Conservation (phyloP, 2,888 invertebrate species). For the Prionchulus punctatus region DNA sequence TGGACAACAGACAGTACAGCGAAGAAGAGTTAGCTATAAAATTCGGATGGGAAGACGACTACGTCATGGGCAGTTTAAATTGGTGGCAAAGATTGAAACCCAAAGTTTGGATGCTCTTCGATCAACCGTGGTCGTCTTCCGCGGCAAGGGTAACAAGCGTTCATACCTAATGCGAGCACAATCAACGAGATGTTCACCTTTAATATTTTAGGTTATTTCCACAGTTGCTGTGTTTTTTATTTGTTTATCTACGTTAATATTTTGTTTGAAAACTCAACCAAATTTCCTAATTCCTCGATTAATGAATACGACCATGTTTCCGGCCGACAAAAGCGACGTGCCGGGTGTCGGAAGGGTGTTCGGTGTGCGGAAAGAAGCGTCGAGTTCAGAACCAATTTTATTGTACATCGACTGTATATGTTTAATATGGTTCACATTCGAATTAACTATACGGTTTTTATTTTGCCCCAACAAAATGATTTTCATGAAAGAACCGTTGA, state of each 20-base stretch:
- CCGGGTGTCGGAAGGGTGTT: background rate
- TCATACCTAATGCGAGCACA: no score
- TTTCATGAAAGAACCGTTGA: conserved; percentile 56
- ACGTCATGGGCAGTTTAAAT: conserved; percentile 40
- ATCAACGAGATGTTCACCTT: no score
- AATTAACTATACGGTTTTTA: conserved; percentile 65
- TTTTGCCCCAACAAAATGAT: conserved; percentile 53
- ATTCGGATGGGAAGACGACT: conserved; percentile 86
- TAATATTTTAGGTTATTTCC: conserved; percentile 75
- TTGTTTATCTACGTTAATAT: conserved; percentile 75
- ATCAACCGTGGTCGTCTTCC: conserved; percentile 94
- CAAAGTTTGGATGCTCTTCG: conserved; percentile 94
- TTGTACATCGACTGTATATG: conserved; percentile 77
- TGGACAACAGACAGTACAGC: conserved; percentile 92
- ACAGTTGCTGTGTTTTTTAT: conserved; percentile 82
- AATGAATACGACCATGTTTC: background rate
- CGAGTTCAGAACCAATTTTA: conserved; percentile 48
- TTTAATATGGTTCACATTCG: conserved; percentile 87
- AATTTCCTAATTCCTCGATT: conserved; percentile 68
- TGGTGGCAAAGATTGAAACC: conserved; percentile 87
- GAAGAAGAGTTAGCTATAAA: conserved; percentile 94
- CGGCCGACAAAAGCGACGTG: background rate
- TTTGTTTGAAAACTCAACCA: conserved; percentile 83
- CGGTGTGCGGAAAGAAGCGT: conserved; percentile 33
- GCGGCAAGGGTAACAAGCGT: conserved; percentile 79